Base-by-base conservation (phyloP, 2,888 invertebrate species). In the Dione juno region DNA sequence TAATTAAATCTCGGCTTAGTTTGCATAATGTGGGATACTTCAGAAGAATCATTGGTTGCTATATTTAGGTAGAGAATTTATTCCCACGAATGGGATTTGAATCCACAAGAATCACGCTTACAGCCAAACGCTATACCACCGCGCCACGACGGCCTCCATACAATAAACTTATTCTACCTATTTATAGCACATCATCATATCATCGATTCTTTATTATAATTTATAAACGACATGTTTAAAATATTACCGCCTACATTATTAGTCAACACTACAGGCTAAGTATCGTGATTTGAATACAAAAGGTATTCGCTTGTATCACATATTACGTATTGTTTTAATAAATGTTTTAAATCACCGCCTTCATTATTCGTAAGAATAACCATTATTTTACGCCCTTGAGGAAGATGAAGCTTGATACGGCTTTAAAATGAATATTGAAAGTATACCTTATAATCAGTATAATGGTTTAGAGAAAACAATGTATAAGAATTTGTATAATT, bases 271-370 rank as follows among this genome's bases (percentile, higher is more conserved):
- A 70, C 66, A 53, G 65, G 35, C 63, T 63, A 69, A 19, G 54
- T 58, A 58, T n/a, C 57, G 14, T 63, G 70, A 74, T 74, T 70
- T 72, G 72, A 74, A 74, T 74, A 74, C 74, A 72, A 72, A 74
- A 68, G 72, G 59, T 66, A 66, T 70, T 68, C 53, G 52, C 52
- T 63, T 54, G 6, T 67, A 65, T 67, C 43, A 50, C 45, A 58
- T 48, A 58, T 70, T 53, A 72, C 48, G 50, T 67, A 67, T 74
- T 71, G 74, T 71, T 74, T 74, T 74, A 74, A 64, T 74, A 73
- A 73, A 52, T 43, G 53, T 52, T 58, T 67, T 48, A 58, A 67
- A 67, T 35, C 40, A 45, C 67, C 54, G 21, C 54, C 41, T 63
- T 53, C 37, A 37, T 40, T 57, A 57, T 57, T 19, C 57, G 48